Conservation (phyloP, 2,888 invertebrate species). For the Metopia argyrocephala region DNA sequence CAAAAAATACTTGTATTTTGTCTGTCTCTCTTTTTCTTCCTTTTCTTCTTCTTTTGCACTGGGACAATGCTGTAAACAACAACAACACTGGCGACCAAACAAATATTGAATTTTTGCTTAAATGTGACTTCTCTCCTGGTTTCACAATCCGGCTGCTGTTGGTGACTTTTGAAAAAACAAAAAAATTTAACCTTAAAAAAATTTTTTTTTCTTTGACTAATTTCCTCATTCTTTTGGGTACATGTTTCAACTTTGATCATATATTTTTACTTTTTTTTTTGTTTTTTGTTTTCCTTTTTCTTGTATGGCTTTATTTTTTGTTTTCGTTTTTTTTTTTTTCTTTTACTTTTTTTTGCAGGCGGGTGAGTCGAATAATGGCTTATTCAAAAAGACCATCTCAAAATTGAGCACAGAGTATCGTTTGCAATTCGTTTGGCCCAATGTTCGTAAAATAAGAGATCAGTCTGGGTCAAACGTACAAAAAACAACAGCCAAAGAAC, state of each 20-base stretch:
- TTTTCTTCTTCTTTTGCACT: slow-evolving; percentile 55
- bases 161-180: too few relatives aligned
- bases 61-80: too few relatives aligned
- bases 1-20: slow-evolving; percentile 76
- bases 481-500: slow-evolving; percentile 87
- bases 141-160: too few relatives aligned
- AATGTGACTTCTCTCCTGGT: too few relatives aligned
- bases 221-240: not conserved
- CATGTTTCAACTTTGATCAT: slow-evolving; percentile 3
- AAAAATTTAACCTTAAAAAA: not conserved
- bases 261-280: slow-evolving; percentile 4
- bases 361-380: slow-evolving; percentile 83
- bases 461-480: slow-evolving; percentile 81
- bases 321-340: slow-evolving; percentile 61
- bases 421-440: slow-evolving; percentile 94
- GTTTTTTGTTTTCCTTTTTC: slow-evolving; percentile 61
- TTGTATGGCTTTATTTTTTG: slow-evolving; percentile 63
- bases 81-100: too few relatives aligned
- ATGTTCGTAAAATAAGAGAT: slow-evolving; percentile 79
- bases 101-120: too few relatives aligned
- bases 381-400: slow-evolving; percentile 85
- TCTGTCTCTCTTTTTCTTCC: slow-evolving; percentile 70
- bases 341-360: slow-evolving; percentile 79
- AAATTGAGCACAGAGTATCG: slow-evolving; percentile 92
- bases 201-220: not conserved